A percentile compares a stretch with the other conserved stretches of the same genome.
These are phyloP conservation scores for Leptinotarsa peninsularis DNA, from an alignment of 2,888 invertebrate genomes.

Conservation along the genomic window DNA sequence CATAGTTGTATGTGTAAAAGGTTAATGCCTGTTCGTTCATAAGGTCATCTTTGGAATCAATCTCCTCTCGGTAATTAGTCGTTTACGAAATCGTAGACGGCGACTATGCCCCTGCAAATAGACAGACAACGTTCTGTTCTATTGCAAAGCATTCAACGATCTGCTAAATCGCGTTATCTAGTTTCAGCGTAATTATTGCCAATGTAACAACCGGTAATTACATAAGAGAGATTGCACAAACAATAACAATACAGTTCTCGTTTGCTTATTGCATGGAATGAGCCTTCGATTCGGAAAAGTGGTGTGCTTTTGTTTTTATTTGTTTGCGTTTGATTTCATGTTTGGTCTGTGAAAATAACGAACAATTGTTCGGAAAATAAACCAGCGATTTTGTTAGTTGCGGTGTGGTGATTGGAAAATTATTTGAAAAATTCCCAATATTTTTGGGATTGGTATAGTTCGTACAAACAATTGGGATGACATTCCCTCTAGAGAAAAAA, in stretches of 20 bases:
- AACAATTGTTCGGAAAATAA: background rate
- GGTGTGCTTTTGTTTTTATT: background rate
- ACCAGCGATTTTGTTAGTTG: background rate
- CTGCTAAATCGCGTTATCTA: constrained; percentile 23
- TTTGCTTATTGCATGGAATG: constrained; percentile 1
- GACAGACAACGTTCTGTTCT: constrained; percentile 23
- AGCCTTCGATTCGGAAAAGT: background rate
- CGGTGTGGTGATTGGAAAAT: background rate
- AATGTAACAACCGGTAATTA: constrained; percentile 28
- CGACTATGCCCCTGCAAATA: constrained; percentile 18
- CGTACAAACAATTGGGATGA: no score
- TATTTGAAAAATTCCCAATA: no score
- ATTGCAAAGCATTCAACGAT: constrained; percentile 24
- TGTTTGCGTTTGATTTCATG: background rate
- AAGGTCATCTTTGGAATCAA: constrained; percentile 23
- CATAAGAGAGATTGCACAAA: constrained; percentile 26
- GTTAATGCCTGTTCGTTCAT: constrained; percentile 2
- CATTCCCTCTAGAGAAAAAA: no score
- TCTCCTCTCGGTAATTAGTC: constrained; percentile 15
- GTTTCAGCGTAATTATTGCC: constrained; percentile 26
- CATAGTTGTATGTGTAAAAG: background rate
- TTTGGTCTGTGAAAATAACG: background rate
- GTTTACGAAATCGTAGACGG: constrained; percentile 24
- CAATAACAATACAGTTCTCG: constrained; percentile 28
- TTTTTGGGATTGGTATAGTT: no score